These are phyloP conservation scores for Eledona agricola DNA, from an alignment of 2,888 invertebrate genomes.

Conservation along the genomic window DNA sequence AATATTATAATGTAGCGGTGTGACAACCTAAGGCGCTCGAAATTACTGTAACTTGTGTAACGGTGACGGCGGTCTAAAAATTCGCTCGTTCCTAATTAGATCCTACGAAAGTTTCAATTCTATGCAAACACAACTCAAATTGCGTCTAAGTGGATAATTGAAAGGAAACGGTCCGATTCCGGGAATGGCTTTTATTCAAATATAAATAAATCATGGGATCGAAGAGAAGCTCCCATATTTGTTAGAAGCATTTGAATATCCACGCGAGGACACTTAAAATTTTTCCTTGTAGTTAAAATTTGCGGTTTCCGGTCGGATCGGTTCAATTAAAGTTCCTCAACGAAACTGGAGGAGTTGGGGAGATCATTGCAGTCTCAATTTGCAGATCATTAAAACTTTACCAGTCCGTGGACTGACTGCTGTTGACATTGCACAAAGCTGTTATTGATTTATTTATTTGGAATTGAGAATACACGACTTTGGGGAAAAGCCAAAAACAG, in stretches of 20 bases:
- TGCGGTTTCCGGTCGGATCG: conserved; percentile 25
- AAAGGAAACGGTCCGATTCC: conserved; percentile 14
- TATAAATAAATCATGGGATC: conserved; percentile 16
- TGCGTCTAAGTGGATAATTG: conserved; percentile 34
- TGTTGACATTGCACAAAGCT: conserved; percentile 25
- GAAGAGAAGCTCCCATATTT: conserved; percentile 6
- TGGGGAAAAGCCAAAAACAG: too few relatives aligned
- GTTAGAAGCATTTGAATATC: conserved; percentile 22
- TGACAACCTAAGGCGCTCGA: conserved; percentile 42
- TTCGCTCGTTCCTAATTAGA: conserved; percentile 23
- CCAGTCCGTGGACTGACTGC: conserved; percentile 18
- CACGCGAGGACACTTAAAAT: conserved; percentile 26
- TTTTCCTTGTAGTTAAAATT: conserved; percentile 19
- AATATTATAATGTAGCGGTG: conserved; percentile 39
- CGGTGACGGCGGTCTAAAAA: conserved; percentile 25
- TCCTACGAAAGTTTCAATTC: conserved; percentile 14
- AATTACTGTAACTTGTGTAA: conserved; percentile 33
- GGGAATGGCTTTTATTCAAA: conserved; percentile 14
- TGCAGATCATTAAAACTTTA: conserved; percentile 35
- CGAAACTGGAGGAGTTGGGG: conserved; percentile 18
- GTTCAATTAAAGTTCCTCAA: conserved; percentile 26
- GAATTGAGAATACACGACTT: conserved; percentile 1
- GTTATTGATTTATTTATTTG: conserved; percentile 30
- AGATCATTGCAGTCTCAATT: conserved; percentile 33
- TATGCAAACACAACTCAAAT: conserved; percentile 32